Evolutionary conservation across 2,888 invertebrate genomes (phyloP).

Genomic region (Conistra vaccinii): DNA sequence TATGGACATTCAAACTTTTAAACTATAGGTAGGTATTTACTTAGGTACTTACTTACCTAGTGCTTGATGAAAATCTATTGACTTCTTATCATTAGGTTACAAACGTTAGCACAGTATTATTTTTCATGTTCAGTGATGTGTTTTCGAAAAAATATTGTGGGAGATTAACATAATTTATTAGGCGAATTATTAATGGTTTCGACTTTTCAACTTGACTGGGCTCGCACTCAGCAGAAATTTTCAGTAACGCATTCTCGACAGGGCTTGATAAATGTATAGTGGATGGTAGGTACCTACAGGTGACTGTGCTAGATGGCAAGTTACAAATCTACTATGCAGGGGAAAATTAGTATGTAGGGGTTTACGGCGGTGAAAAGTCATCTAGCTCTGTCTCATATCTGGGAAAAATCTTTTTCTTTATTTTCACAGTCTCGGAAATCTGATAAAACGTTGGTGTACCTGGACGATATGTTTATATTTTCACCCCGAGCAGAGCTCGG

Average conservation of each 20-base stretch:
- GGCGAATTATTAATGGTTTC: conserved; percentile 26
- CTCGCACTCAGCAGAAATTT: conserved; percentile 38
- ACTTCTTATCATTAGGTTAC: neutral
- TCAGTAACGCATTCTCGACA: conserved; percentile 31
- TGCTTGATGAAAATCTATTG: neutral
- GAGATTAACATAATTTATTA: conserved; percentile 20
- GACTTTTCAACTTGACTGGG: conserved; percentile 36
- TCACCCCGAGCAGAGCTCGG: no score
- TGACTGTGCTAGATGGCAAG: conserved; percentile 17
- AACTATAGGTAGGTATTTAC: no score
- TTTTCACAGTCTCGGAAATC: no score
- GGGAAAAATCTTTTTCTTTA: no score
- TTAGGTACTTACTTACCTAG: neutral
- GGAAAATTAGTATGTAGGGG: no score
- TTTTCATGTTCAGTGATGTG: conserved; percentile 5
- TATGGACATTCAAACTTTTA: no score
- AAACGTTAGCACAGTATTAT: neutral
- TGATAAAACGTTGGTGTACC: no score
- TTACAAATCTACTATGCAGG: no score
- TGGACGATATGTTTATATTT: no score
- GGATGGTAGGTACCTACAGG: conserved; percentile 18
- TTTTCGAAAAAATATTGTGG: conserved; percentile 13
- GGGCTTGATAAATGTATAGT: conserved; percentile 44
- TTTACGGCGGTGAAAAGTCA: no score
- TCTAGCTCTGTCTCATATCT: no score